phyloP scores from a whole-genome alignment of 2,888 invertebrate genomes.

The Phania funesta region DNA sequence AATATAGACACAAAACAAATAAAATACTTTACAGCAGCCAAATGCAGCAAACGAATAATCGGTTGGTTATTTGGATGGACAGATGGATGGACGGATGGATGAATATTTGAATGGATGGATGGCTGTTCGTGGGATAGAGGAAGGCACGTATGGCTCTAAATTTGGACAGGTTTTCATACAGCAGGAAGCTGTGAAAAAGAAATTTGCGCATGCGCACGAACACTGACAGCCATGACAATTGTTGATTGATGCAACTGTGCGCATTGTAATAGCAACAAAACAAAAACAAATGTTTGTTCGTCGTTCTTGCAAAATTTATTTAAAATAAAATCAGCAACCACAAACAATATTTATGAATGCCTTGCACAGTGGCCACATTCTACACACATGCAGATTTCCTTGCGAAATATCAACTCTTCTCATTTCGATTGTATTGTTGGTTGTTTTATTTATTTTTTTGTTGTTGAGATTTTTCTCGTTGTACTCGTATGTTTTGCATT shows the following conservation, averaged over 20 bases:
- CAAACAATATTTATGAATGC: too few species aligned
- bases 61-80: conserved; percentile 29
- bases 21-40: conserved; percentile 27
- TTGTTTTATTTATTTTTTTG: conserved; percentile 41
- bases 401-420: neutral
- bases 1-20: conserved; percentile 24
- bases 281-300: neutral
- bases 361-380: too few species aligned
- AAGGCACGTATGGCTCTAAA: conserved; percentile 9
- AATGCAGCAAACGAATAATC: conserved; percentile 24
- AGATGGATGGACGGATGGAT: conserved; percentile 38
- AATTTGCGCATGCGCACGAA: conserved; percentile 67
- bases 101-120: neutral
- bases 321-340: conserved; percentile 16
- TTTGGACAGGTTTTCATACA: conserved; percentile 42
- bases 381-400: neutral
- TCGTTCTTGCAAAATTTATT: conserved; percentile 8
- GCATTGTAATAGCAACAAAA: neutral
- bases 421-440: conserved; percentile 28
- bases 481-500: conserved; percentile 27
- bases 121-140: neutral
- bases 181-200: conserved; percentile 67
- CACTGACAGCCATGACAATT: conserved; percentile 66
- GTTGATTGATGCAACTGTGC: conserved; percentile 71
- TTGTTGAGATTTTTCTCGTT: neutral